Base-by-base conservation (phyloP, 1,140 invertebrate genomes). In the Hyles euphorbiae region DNA sequence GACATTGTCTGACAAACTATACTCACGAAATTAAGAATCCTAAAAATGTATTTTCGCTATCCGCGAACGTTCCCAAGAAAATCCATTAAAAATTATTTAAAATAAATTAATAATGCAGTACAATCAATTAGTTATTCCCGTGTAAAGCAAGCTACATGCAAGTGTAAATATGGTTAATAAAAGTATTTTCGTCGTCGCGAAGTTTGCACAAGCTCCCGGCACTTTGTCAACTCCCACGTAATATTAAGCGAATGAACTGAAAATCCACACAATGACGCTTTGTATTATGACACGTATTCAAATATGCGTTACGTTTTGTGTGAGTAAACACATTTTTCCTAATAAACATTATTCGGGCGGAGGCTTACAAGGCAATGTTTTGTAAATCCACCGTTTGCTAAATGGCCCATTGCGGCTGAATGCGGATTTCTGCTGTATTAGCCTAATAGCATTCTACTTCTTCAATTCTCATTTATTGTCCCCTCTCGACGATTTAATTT, bases 381-480 rank as follows among this genome's bases (percentile, higher is more conserved):
- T 75, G 76, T 78, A 81, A 81, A 83, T 70, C 80, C 77, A 73
- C 64, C 71, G 59, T 54, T 46, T 50, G 70, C 69, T 75, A 78
- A 84, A 85, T 83, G 68, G 77, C 67, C 78, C 76, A 83, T 83
- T 81, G 72, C 69, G 77, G 72, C 63, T 62, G 61, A 75, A 80
- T 68, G 73, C 67, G 75, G 74, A 72, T 82, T 77, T 74, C 70
- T 68, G 63, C 74, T 72, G 76, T 77, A 78, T 83, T 85, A 81
- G 61, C 67, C 68, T 78, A 78, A 78, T 72, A 65, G 70, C 73
- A 48, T 59, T 68, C 67, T 65, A 75, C 68, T 77, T 72, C 68
- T 81, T 78, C 72, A 78, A 79, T 78, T 78, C 53, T 63, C 69
- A 67, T 78, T 77, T 71, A 74, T 67, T 67, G 68, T 50, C 22